Evolutionary conservation across 2,888 invertebrate genomes (phyloP), one percentile per base, ranked within the genome.

Genomic region (Pegoplata infirma): DNA sequence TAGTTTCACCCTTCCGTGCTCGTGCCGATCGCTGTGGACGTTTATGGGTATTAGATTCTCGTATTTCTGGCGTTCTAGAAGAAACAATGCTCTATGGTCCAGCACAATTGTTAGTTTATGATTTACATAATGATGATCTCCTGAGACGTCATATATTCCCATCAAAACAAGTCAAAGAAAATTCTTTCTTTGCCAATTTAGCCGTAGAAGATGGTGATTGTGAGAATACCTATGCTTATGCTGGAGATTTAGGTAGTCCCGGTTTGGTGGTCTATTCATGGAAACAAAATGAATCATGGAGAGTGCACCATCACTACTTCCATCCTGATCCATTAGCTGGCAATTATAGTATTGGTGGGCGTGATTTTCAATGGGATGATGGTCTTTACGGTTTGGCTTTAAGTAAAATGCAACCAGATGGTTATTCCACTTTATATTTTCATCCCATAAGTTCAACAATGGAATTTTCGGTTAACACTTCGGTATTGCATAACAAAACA

Each of bases 1-100:
- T 95, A 59, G 91, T 95, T 0, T 95, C 95, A 0, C 94, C 95
- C 0, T 95, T 94, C 88, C 90, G 95, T 6, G 90, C 94, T 1
- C 91, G 94, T 0, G 94, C 94, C 0, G 96, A 96, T 86, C 91
- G 91, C 58, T 96, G 96, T 86, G 93, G 93, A 12, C 91, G 95
- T 0, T 91, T 96, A 0, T 96, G 96, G 95, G 94, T 95, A 8
- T 86, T 95, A 51, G 96, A 96, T 85, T 93, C 93, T 1, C 95
- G 95, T 0, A 91, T 93, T 44, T 90, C 92, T 0, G 93, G 94
- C 73, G 91, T 92, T 53, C 85, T 94, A 2, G 90, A 88, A 7
- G 91, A 90, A 0, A 90, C 89, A 51, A 91, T 89, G 66, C 82
- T 89, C 0, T 91, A 90, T 85, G 91, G 91, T 16, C 91, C 93